Base-by-base conservation (phyloP, 2,797 vertebrate genomes). In the Telmatherina bonti region DNA sequence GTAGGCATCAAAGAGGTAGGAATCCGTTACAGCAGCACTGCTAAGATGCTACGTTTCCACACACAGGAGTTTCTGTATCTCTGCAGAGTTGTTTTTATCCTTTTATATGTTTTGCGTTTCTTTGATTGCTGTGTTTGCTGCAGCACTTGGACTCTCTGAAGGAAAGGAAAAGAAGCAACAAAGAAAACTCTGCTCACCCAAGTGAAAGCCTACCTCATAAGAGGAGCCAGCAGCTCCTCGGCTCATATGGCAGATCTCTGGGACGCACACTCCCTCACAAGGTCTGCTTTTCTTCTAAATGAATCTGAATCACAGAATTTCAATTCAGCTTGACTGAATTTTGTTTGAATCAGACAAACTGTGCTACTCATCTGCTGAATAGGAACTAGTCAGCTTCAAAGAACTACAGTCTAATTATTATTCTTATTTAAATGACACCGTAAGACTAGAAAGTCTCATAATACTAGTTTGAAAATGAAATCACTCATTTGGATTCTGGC, bases 141-240 rank as follows among this genome's bases (percentile, higher is more conserved):
- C 93, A 97, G 96, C 96, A 96, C 87, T 95, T 97, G 86, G 93
- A 94, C 72, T 95, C 90, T 55, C 90, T 97, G 89, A 96, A 97
- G 85, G 97, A 97, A 81, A 94, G 95, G 70, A 96, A 94, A 87
- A 95, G 96, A 88, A 95, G 95, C 71, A 86, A 92, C 79, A 96
- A 95, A 84, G 96, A 97, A 74, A 95, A 92, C 77, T 80, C 90
- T 24, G 85, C 90, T 51, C 92, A 95, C 73, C 89, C 93, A 76
- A 96, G 93, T 13, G 96, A 97, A 61, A 94, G 93, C 72, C 90
- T 95, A 74, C 94, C 95, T 79, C 94, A 93, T 60, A 97, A 96
- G 93, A 97, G 96, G 91, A 94, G 87, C 0, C 68, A 95, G 68
- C 93, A 95, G 12, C 82, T 95, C 43, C 82, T 95, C 36, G 85